phyloP scores from a whole-genome alignment of 2,113 vertebrate species.

The Thunnus maccoyii region DNA sequence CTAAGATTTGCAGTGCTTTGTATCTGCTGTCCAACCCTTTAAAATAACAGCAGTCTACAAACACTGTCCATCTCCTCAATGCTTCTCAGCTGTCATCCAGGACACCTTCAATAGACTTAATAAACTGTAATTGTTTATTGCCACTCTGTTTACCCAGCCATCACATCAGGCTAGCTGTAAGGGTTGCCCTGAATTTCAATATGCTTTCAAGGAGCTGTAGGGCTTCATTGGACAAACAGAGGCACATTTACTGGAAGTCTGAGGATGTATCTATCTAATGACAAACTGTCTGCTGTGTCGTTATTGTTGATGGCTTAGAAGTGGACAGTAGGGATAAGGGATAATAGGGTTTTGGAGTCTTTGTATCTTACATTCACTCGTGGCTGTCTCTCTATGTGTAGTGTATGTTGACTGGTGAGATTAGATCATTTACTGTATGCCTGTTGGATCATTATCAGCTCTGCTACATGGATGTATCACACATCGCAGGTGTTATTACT shows the following conservation, averaged over 20 bases:
- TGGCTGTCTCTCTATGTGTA: too few species aligned
- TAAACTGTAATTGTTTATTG: constrained; percentile 62
- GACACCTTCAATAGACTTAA: constrained; percentile 61
- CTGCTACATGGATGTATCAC: neutral
- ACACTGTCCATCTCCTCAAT: constrained; percentile 33
- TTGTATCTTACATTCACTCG: too few species aligned
- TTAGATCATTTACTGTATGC: neutral
- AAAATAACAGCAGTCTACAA: constrained; percentile 35
- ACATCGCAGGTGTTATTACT: neutral
- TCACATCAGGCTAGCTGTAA: constrained; percentile 22
- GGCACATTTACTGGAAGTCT: neutral
- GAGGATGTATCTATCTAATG: neutral
- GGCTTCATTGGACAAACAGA: neutral
- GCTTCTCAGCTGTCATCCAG: constrained; percentile 47
- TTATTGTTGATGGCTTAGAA: neutral
- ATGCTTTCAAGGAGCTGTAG: constrained; percentile 21
- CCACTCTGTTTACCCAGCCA: constrained; percentile 52
- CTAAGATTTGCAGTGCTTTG: neutral
- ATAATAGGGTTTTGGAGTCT: neutral
- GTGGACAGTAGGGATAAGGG: neutral
- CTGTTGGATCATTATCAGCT: neutral
- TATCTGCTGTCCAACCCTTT: neutral
- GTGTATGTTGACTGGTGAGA: neutral
- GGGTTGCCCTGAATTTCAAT: constrained; percentile 49
- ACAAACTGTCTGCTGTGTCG: constrained; percentile 6